Evolutionary conservation across 2,797 vertebrate species (phyloP).

Genomic region (Paratrypauchen microcephalus): DNA sequence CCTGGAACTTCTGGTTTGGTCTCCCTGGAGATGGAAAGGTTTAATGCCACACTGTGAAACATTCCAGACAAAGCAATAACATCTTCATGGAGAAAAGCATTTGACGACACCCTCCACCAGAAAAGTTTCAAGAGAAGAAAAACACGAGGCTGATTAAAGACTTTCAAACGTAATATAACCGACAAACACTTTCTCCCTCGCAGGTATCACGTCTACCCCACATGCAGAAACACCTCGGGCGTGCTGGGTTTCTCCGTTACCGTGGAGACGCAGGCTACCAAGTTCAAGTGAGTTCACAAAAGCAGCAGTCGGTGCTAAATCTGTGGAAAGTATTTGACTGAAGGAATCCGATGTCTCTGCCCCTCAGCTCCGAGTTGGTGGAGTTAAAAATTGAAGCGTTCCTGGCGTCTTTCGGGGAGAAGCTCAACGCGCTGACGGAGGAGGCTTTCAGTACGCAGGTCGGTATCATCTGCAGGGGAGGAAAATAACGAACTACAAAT

Average conservation of each 20-base stretch:
- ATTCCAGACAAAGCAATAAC: too few relatives aligned
- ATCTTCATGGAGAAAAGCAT: too few relatives aligned
- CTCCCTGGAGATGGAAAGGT: too few relatives aligned
- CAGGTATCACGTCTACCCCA: constrained; percentile 93
- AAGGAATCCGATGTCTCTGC: constrained; percentile 46
- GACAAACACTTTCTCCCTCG: background rate
- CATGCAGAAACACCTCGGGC: constrained; percentile 94
- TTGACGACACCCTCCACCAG: too few relatives aligned
- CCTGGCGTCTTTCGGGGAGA: constrained; percentile 86
- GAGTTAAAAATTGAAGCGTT: constrained; percentile 96
- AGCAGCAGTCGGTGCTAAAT: constrained; percentile 52
- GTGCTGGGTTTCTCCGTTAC: constrained; percentile 94
- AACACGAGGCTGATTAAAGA: too few relatives aligned
- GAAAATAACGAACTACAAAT: too few relatives aligned
- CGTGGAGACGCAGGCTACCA: constrained; percentile 94
- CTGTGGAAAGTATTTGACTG: constrained; percentile 28
- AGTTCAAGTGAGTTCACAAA: constrained; percentile 87
- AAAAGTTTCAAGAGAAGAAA: too few relatives aligned
- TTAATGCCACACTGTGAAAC: too few relatives aligned
- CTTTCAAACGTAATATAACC: background rate
- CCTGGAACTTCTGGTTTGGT: too few relatives aligned
- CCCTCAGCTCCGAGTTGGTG: constrained; percentile 86
- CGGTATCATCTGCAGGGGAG: constrained; percentile 14
- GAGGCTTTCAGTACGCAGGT: constrained; percentile 92
- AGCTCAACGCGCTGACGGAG: constrained; percentile 83